Evolutionary conservation across 1,140 invertebrate genomes (phyloP), one percentile per base, ranked within the genome.

Genomic region (Frieseomelitta varia): DNA sequence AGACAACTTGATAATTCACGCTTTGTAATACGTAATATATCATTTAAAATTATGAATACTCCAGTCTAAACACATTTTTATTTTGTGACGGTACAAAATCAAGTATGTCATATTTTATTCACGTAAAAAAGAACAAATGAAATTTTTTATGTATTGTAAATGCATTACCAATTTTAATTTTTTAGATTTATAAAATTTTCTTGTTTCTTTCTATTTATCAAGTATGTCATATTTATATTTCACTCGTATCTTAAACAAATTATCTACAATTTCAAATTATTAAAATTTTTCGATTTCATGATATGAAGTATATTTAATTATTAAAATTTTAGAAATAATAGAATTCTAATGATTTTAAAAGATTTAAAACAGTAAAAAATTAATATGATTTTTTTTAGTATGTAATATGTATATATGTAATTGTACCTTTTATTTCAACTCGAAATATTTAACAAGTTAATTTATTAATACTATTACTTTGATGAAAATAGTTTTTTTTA

Each of bases 1-100:
- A 82, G 56, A 68, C 19, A 68, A 75, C 17, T 80, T 77, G 39
- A 21, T 63, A 56, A 34, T 69, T 79, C 78, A 69, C 12, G 24
- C 30, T 69, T 34, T 24, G n/a, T 39, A 56, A 69, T 69, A 11
- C 51, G 56, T 56, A 56, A 56, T 77, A 47, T n/a, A 30, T 65
- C 2, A 65, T 30, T 30, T 30, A n/a, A 65, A 67, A n/a, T 73
- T 65, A 63, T 12, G 3, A 65, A 24, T 27, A 30, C 39, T 65
- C 19, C 21, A 55, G n/a, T 74, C 15, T 67, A 1, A 17, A 15
- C 47, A 68, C 15, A 74, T 67, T 67, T 55, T 76, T 56, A 55
- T 14, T 39, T 81, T 30, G 0, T 39, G 1, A 21, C 39, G 19
- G n/a, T 63, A 73, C 39, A 24, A 65, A 51, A 12, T 27, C 15